These are phyloP conservation scores for Baccha elongata DNA, from an alignment of 2,888 invertebrate genomes.

Conservation along the genomic window DNA sequence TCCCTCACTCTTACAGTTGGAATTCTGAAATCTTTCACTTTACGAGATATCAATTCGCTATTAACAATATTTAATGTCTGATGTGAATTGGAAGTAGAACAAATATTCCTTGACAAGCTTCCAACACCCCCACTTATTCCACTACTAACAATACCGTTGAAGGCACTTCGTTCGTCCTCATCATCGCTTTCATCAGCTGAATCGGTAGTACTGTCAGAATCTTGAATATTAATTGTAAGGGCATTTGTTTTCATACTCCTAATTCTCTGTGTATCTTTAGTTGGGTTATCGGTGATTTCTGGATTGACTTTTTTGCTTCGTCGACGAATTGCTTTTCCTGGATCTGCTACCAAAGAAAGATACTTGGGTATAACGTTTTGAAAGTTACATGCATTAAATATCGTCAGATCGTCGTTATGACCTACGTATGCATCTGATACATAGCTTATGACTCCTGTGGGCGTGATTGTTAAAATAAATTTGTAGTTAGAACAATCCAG, in stretches of 20 bases:
- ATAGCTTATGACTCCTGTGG: slow-evolving; percentile 80
- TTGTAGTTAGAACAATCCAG: slow-evolving; percentile 80
- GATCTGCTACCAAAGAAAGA: slow-evolving; percentile 80
- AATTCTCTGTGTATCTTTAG: slow-evolving; percentile 43
- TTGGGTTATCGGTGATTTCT: slow-evolving; percentile 2
- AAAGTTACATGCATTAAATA: slow-evolving; percentile 80
- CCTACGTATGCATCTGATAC: slow-evolving; percentile 81
- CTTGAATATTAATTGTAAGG: slow-evolving; percentile 55
- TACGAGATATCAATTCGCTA: slow-evolving; percentile 79
- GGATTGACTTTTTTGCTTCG: slow-evolving; percentile 68
- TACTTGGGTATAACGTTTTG: slow-evolving; percentile 80
- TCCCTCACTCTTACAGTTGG: slow-evolving; percentile 80
- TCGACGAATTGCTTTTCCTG: slow-evolving; percentile 79
- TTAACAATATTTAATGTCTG: slow-evolving; percentile 78
- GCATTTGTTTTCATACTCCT: slow-evolving; percentile 56
- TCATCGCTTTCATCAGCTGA: slow-evolving; percentile 78
- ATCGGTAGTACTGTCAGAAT: slow-evolving; percentile 77
- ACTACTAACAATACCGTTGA: slow-evolving; percentile 73
- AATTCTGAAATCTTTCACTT: slow-evolving; percentile 78
- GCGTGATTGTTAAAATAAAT: slow-evolving; percentile 80
- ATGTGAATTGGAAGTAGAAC: slow-evolving; percentile 75
- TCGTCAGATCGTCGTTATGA: slow-evolving; percentile 80
- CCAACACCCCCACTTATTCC: slow-evolving; percentile 48
- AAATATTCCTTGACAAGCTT: slow-evolving; percentile 48
- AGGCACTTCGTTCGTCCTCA: slow-evolving; percentile 52